These are phyloP conservation scores for Cryptoleucopteryx plumbea DNA, from an alignment of 2,113 vertebrate species.

Conservation along the genomic window DNA sequence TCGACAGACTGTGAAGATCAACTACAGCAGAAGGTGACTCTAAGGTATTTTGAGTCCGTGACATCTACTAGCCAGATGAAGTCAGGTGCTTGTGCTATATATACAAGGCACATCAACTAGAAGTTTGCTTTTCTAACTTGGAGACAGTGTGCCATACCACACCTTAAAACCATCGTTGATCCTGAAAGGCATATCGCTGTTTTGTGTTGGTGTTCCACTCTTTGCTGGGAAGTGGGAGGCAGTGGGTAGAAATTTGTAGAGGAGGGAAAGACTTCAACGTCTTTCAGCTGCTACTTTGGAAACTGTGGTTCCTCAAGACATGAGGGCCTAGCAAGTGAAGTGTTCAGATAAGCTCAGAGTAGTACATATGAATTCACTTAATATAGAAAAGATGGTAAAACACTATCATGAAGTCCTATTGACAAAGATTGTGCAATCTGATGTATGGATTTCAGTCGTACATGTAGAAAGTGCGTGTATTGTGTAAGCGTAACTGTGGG, in stretches of 20 bases:
- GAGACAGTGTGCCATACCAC: background rate
- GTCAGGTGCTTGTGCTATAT: background rate
- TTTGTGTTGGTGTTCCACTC: background rate
- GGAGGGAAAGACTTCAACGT: background rate
- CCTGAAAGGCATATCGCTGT: background rate
- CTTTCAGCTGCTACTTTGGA: background rate
- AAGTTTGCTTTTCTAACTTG: background rate
- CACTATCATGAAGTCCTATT: background rate
- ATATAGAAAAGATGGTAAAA: background rate
- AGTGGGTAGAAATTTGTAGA: background rate
- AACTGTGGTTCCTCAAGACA: background rate
- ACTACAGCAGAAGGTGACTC: background rate
- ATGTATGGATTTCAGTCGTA: background rate
- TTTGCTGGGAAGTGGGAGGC: background rate
- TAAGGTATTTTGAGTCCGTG: background rate
- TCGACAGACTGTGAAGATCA: background rate
- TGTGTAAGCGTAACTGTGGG: background rate
- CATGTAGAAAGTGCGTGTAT: background rate
- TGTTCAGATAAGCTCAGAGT: background rate
- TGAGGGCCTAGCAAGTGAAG: background rate
- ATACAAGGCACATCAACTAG: background rate
- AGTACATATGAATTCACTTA: background rate
- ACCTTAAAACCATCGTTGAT: background rate
- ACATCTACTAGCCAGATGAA: background rate
- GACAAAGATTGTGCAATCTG: background rate